Conservation (phyloP, 2,888 invertebrate species). For the Hirtodrosophila alboralis region DNA sequence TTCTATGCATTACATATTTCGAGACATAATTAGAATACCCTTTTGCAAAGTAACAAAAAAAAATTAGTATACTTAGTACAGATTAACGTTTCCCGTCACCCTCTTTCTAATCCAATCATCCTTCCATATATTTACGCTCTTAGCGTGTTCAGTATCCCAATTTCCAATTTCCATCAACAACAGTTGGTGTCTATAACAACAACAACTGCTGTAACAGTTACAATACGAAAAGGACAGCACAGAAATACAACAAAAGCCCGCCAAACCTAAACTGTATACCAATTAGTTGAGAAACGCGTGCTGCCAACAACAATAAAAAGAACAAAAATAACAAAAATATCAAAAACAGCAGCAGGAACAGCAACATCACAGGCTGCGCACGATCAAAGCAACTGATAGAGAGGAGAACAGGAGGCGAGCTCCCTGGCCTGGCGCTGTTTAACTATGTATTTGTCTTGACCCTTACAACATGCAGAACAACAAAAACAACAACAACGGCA, state of each 20-base stretch:
- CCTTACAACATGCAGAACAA: conserved; percentile 74
- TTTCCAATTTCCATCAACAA: conserved; percentile 45
- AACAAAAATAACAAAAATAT: conserved; percentile 33
- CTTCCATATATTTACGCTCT: too few species aligned
- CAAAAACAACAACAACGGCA: conserved; percentile 39
- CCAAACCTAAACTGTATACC: conserved; percentile 81
- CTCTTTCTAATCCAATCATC: conserved; percentile 23
- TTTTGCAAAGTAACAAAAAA: too few species aligned
- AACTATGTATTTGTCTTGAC: conserved; percentile 80
- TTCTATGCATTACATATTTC: too few species aligned
- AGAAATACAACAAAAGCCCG: conserved; percentile 60
- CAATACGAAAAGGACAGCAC: conserved; percentile 56
- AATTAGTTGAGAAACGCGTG: conserved; percentile 82
- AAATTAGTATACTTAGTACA: too few species aligned
- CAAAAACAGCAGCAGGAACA: conserved; percentile 35
- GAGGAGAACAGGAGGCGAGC: conserved; percentile 28
- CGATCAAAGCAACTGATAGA: conserved; percentile 70
- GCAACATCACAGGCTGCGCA: conserved; percentile 47
- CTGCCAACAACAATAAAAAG: conserved; percentile 69
- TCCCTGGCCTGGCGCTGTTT: conserved; percentile 59
- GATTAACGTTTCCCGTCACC: too few species aligned
- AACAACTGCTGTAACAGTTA: conserved; percentile 62
- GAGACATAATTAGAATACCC: too few species aligned
- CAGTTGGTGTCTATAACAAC: conserved; percentile 67
- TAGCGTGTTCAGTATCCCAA: too few species aligned